Conservation (phyloP, 2,113 vertebrate genomes). For the Nothocercus julius region DNA sequence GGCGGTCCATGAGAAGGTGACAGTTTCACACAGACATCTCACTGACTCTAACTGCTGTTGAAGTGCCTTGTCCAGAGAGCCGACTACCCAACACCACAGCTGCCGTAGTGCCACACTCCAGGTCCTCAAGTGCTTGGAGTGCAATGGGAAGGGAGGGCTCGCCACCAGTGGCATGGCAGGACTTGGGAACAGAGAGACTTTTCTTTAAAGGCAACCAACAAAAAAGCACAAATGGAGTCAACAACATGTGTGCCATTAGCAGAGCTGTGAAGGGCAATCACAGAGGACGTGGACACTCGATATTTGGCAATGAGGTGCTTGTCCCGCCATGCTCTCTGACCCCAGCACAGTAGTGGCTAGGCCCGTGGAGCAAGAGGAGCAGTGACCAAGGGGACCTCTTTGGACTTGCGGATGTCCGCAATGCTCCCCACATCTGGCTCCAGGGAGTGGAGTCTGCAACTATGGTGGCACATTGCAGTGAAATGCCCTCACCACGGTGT, state of each 20-base stretch:
- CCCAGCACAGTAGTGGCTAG: background rate
- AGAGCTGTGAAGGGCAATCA: background rate
- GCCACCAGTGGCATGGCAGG: background rate
- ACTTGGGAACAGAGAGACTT: background rate
- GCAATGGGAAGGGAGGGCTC: background rate
- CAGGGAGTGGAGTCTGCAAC: background rate
- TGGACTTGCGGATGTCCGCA: background rate
- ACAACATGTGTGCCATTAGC: accelerated
- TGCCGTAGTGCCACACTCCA: background rate
- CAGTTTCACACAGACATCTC: background rate
- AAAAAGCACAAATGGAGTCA: background rate
- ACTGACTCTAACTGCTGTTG: background rate
- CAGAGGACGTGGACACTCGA: background rate
- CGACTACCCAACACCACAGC: background rate
- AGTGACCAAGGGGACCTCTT: background rate
- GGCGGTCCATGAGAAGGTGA: background rate
- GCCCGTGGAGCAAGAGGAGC: background rate
- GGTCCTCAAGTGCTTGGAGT: background rate
- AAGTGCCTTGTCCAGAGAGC: background rate
- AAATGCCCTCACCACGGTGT: background rate
- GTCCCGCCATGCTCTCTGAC: too few species aligned
- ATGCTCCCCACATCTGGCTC: background rate
- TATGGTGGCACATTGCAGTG: background rate
- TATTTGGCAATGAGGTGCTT: background rate
- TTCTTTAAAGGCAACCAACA: background rate